Evolutionary conservation across 2,888 invertebrate species (phyloP).

Genomic region (Heliconius ismenius): DNA sequence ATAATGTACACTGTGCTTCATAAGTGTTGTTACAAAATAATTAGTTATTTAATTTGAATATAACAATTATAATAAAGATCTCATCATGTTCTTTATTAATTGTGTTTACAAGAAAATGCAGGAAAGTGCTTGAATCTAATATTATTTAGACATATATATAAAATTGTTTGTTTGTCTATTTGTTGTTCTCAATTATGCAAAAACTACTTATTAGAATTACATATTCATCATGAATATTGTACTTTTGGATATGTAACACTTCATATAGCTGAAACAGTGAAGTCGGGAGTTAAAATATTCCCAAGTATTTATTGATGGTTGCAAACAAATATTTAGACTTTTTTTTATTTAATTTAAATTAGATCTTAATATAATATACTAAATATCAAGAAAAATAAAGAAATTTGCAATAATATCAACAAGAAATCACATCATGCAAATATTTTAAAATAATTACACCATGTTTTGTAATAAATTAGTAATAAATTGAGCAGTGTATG

Average conservation of each 20-base stretch:
- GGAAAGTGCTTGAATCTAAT: background rate
- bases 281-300: background rate
- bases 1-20: background rate
- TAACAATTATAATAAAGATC: background rate
- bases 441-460: slow-evolving; percentile 19
- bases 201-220: background rate
- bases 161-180: background rate
- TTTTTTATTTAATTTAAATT: no score
- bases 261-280: background rate
- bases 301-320: background rate
- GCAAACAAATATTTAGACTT: no score
- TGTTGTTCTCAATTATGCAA: background rate
- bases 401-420: background rate
- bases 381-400: background rate
- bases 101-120: background rate
- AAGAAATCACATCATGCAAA: background rate
- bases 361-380: background rate
- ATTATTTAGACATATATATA: background rate
- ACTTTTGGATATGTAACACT: background rate
- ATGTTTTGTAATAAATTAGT: slow-evolving; percentile 22
- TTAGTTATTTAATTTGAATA: background rate
- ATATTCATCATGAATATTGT: background rate
- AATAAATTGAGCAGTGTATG: slow-evolving; percentile 6
- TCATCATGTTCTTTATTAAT: background rate
- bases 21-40: background rate